These are phyloP conservation scores for Podarcis siculus DNA, from an alignment of 2,797 vertebrate species.

Conservation along the genomic window DNA sequence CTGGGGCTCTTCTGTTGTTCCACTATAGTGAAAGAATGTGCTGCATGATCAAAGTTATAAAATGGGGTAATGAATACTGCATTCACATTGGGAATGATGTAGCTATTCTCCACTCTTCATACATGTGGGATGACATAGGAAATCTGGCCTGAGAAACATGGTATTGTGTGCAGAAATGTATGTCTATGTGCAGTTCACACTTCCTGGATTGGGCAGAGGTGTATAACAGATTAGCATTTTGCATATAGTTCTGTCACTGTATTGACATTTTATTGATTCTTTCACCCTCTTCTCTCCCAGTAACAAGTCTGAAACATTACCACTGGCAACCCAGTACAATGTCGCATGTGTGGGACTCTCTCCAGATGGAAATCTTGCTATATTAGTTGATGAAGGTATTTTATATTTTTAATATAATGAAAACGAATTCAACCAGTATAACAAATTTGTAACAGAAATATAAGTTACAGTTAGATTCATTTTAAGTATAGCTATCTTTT, in stretches of 20 bases:
- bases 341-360: constrained; percentile 91
- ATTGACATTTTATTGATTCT: background rate
- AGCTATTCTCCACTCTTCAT: background rate
- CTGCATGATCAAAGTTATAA: background rate
- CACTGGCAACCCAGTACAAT: constrained; percentile 88
- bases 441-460: background rate
- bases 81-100: no score
- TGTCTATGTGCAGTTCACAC: background rate
- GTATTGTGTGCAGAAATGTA: background rate
- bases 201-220: background rate
- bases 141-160: background rate
- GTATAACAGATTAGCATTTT: background rate
- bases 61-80: background rate
- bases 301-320: constrained; percentile 92
- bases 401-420: background rate
- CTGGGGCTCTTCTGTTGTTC: background rate
- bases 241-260: background rate
- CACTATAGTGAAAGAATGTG: background rate
- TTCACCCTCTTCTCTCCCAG: constrained; percentile 73
- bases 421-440: background rate
- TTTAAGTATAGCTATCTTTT: background rate
- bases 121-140: background rate
- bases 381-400: constrained; percentile 94
- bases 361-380: constrained; percentile 87
- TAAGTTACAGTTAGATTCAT: background rate